These are phyloP conservation scores for Eulacestoma nigropectus DNA, from an alignment of 2,113 vertebrate species.

Conservation along the genomic window DNA sequence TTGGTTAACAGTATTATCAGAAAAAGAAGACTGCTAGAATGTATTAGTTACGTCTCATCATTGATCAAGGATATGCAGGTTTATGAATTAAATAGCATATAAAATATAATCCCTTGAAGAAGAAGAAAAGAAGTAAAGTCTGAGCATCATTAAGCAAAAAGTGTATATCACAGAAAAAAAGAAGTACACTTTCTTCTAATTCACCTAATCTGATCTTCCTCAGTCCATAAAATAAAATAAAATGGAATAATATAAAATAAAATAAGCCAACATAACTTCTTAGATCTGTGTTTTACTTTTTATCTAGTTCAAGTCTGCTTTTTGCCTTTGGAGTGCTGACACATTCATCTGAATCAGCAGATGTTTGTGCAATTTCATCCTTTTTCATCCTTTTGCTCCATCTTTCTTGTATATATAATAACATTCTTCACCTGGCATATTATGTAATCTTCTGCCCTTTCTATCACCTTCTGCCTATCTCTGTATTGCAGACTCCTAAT, in stretches of 20 bases:
- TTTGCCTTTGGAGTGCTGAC: not conserved
- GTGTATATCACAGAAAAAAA: not conserved
- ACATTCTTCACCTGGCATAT: slow-evolving; percentile 19
- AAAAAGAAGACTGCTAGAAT: not conserved
- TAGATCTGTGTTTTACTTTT: not conserved
- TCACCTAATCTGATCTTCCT: not conserved
- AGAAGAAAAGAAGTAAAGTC: not conserved
- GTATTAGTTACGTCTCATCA: not conserved
- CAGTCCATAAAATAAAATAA: not conserved
- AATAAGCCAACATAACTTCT: not conserved
- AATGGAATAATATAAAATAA: not conserved
- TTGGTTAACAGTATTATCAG: not conserved
- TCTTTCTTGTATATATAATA: not conserved
- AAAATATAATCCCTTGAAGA: not conserved
- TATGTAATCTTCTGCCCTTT: not conserved
- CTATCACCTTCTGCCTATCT: not conserved
- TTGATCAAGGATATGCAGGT: not conserved
- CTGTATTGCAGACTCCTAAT: slow-evolving; percentile 28
- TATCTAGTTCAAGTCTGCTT: not conserved
- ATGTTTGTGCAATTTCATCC: not conserved
- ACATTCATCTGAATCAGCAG: slow-evolving; percentile 26
- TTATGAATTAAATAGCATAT: not conserved
- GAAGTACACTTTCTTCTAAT: not conserved
- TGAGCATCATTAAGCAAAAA: not conserved
- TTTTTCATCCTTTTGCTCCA: not conserved